phyloP scores from a whole-genome alignment of 2,888 invertebrate genomes.

The Himalopsyche kuldschensis region DNA sequence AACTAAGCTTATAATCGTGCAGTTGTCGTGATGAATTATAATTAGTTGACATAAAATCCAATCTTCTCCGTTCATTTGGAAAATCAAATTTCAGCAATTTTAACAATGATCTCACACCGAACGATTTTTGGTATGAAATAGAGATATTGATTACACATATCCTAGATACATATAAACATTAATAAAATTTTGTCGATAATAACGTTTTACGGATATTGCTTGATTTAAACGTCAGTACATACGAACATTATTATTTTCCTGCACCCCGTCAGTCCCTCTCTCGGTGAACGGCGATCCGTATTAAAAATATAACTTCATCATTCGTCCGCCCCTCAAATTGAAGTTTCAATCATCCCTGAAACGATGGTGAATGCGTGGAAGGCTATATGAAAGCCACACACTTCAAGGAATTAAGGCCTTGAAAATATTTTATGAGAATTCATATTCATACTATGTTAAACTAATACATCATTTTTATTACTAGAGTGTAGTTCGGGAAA shows the following conservation, averaged over 20 bases:
- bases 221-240: not conserved
- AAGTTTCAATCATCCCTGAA: conserved; percentile 40
- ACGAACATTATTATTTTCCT: conserved; percentile 26
- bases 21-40: too few species aligned
- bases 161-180: not conserved
- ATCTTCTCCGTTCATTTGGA: too few species aligned
- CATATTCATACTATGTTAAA: too few species aligned
- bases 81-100: too few species aligned
- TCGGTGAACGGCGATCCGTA: conserved; percentile 36
- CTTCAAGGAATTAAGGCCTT: not conserved
- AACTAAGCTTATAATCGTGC: too few species aligned
- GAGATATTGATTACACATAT: too few species aligned
- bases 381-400: not conserved
- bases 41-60: too few species aligned
- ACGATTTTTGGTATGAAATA: too few species aligned
- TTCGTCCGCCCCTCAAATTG: conserved; percentile 36
- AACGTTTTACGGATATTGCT: not conserved
- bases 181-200: not conserved
- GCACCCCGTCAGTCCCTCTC: conserved; percentile 12
- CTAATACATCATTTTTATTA: too few species aligned
- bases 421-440: too few species aligned
- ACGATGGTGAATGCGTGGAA: conserved; percentile 6
- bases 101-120: too few species aligned
- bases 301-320: conserved; percentile 41
- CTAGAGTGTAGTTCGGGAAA: too few species aligned